phyloP scores from a whole-genome alignment of 2,888 invertebrate species.

The Metallyticus violacea region DNA sequence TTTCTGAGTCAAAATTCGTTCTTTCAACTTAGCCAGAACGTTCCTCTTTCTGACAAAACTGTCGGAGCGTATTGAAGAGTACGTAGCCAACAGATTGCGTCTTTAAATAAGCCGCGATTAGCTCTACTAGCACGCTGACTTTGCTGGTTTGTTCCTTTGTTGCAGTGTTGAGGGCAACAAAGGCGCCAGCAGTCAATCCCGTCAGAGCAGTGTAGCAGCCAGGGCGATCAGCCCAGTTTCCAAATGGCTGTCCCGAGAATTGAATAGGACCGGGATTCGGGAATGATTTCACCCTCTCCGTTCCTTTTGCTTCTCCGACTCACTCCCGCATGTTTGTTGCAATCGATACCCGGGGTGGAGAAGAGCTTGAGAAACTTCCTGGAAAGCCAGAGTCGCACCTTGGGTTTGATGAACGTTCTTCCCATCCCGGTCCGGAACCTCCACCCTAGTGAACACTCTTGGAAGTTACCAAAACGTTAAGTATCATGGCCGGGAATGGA shows the following conservation, averaged over 20 bases:
- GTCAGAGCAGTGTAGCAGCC: too few species aligned
- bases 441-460: not conserved
- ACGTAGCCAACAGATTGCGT: not conserved
- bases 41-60: not conserved
- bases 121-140: not conserved
- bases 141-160: not conserved
- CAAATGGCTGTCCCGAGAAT: slow-evolving; percentile 23
- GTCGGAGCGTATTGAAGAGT: not conserved
- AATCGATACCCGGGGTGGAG: not conserved
- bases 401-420: not conserved
- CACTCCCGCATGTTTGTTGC: slow-evolving; percentile 14
- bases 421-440: not conserved
- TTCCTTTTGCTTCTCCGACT: not conserved
- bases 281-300: slow-evolving; percentile 9
- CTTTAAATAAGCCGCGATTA: not conserved
- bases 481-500: not conserved
- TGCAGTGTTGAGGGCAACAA: not conserved
- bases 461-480: not conserved
- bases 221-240: not conserved
- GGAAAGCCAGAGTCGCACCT: not conserved
- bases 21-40: not conserved
- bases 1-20: too few species aligned
- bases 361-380: not conserved
- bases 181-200: not conserved
- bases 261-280: slow-evolving; percentile 20